Conservation (phyloP, 2,113 vertebrate species). For the Coracopsis vasa region DNA sequence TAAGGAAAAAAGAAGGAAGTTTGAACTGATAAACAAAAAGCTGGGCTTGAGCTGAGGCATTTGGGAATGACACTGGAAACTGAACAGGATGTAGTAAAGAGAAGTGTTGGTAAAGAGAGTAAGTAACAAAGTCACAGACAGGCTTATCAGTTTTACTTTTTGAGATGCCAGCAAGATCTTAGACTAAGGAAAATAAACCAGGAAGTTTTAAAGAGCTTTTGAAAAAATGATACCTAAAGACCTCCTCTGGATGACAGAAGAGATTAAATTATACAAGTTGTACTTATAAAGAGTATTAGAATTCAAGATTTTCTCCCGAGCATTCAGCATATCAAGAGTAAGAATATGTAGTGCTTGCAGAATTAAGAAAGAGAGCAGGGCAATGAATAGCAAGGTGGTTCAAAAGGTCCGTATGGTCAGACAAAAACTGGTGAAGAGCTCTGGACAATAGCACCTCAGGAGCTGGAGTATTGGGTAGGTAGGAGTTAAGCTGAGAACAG, state of each 20-base stretch:
- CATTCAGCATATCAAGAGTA: neutral
- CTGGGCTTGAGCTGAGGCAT: neutral
- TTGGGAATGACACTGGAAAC: neutral
- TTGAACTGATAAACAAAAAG: neutral
- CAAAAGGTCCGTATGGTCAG: neutral
- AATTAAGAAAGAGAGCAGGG: neutral
- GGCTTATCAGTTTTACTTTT: neutral
- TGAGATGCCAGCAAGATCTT: neutral
- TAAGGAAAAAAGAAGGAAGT: neutral
- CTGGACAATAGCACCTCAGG: neutral
- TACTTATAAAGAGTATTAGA: neutral
- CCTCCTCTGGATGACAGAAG: neutral
- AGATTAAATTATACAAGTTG: neutral
- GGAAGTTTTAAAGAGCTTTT: neutral
- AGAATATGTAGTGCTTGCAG: rapidly evolving
- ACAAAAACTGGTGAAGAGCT: neutral
- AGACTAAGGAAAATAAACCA: neutral
- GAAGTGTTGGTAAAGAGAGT: neutral
- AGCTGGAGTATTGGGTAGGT: neutral
- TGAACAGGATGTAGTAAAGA: neutral
- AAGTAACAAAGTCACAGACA: neutral
- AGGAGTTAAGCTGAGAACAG: neutral
- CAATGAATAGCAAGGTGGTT: neutral
- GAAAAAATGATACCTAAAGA: neutral
- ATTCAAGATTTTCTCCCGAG: neutral